Percentiles rank a stretch among this genome's conserved stretches.
Evolutionary conservation across 2,888 invertebrate genomes (phyloP).

Genomic region (Drosophila hawaiiensis): DNA sequence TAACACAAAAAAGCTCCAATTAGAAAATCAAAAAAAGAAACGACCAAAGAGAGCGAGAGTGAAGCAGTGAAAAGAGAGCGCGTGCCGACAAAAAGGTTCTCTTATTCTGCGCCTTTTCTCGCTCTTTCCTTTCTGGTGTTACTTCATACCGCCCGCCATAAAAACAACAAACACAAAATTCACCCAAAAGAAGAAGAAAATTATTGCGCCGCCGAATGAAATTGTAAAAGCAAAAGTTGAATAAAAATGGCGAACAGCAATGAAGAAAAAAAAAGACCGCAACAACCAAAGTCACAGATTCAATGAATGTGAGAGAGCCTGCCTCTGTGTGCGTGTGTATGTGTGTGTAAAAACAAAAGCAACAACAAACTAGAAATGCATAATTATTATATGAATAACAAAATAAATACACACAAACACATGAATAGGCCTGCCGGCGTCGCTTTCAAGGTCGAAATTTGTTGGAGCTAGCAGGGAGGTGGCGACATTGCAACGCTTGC

Average conservation of each 20-base stretch:
- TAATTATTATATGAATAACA: constrained; percentile 54
- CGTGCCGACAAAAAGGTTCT: constrained; percentile 4
- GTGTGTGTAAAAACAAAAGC: constrained; percentile 40
- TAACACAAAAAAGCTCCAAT: constrained; percentile 16
- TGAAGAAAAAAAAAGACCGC: constrained; percentile 28
- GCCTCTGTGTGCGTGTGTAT: background rate
- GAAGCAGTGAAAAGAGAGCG: constrained; percentile 1
- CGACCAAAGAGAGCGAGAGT: constrained; percentile 3
- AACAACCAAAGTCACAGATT: constrained; percentile 27
- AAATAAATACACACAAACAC: constrained; percentile 12
- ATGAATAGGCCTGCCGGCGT: constrained; percentile 46
- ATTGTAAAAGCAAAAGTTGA: constrained; percentile 72
- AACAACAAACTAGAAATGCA: constrained; percentile 51
- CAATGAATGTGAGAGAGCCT: constrained; percentile 3
- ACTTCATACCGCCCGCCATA: constrained; percentile 60
- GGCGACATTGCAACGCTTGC: constrained; percentile 21
- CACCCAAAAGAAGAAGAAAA: constrained; percentile 69
- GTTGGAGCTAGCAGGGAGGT: background rate
- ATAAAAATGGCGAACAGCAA: constrained; percentile 65
- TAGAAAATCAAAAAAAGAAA: constrained; percentile 2
- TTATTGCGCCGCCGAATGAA: constrained; percentile 78
- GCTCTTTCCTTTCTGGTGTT: constrained; percentile 42
- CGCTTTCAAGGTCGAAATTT: constrained; percentile 53
- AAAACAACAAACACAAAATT: constrained; percentile 48
- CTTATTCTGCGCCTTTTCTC: constrained; percentile 7